phyloP scores from a whole-genome alignment of 2,113 vertebrate species.

The Pelmatolapia mariae region DNA sequence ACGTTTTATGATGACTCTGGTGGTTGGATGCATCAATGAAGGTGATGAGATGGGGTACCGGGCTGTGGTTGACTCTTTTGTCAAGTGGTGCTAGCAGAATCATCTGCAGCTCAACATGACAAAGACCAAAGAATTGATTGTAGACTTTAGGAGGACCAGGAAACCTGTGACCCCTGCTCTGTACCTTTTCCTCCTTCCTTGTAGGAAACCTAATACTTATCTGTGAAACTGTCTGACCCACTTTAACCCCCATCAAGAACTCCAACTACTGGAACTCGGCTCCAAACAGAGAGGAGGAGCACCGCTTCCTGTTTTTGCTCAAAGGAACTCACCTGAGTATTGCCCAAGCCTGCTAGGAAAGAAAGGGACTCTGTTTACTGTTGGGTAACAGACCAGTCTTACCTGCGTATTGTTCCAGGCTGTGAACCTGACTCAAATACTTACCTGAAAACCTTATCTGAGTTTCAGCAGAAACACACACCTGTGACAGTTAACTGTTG shows the following conservation, averaged over 20 bases:
- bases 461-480: background rate
- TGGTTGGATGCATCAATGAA: background rate
- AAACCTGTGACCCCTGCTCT: background rate
- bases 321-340: background rate
- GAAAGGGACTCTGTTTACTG: background rate
- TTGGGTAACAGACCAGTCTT: background rate
- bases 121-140: background rate
- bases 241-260: background rate
- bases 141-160: background rate
- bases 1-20: background rate
- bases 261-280: background rate
- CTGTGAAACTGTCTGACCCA: background rate
- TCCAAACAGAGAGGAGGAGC: background rate
- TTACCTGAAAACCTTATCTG: background rate
- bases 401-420: background rate
- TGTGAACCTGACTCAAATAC: background rate
- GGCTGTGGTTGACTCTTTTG: background rate
- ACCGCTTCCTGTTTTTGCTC: background rate
- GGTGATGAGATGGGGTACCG: background rate
- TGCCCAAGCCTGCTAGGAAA: background rate
- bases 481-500: rapidly evolving
- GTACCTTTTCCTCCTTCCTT: background rate
- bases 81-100: background rate
- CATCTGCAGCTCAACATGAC: background rate
- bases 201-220: background rate